A percentile compares a stretch with the other conserved stretches of the same genome.
phyloP scores from a whole-genome alignment of 2,797 vertebrate genomes.

The Margarornis squamiger region DNA sequence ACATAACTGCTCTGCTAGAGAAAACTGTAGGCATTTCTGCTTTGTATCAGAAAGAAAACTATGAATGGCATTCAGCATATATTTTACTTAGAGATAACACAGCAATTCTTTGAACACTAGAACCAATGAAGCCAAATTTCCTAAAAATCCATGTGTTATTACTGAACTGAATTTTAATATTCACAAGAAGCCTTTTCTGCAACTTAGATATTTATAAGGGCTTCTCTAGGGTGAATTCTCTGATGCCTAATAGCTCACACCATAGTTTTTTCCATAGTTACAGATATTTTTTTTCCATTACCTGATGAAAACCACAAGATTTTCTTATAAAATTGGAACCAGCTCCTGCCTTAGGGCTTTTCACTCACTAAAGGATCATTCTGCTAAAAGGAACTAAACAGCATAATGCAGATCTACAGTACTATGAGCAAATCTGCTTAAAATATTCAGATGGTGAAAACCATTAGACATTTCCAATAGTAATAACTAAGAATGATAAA shows the following conservation, averaged over 20 bases:
- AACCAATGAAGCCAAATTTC: not conserved
- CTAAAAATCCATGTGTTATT: not conserved
- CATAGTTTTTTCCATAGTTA: not conserved
- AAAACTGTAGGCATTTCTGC: not conserved
- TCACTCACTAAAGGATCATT: slow-evolving; percentile 23
- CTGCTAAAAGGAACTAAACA: slow-evolving; percentile 26
- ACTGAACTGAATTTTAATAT: not conserved
- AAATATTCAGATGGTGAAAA: slow-evolving; percentile 53
- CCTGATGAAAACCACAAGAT: slow-evolving; percentile 13
- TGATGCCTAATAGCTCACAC: not conserved
- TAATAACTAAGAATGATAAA: slow-evolving; percentile 13
- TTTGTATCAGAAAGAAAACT: not conserved
- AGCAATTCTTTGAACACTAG: not conserved
- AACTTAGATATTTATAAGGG: not conserved
- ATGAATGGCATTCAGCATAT: not conserved
- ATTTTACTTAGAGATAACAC: not conserved
- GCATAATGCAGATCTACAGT: not conserved
- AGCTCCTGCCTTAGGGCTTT: slow-evolving; percentile 29
- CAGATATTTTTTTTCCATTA: not conserved
- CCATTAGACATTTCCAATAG: not conserved
- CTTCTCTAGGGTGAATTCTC: not conserved
- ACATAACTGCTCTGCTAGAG: not conserved
- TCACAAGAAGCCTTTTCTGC: not conserved
- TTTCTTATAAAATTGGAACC: slow-evolving; percentile 19
- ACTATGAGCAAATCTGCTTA: slow-evolving; percentile 20